Evolutionary conservation across 2,888 invertebrate genomes (phyloP).

Genomic region (Polymixis flavicincta): DNA sequence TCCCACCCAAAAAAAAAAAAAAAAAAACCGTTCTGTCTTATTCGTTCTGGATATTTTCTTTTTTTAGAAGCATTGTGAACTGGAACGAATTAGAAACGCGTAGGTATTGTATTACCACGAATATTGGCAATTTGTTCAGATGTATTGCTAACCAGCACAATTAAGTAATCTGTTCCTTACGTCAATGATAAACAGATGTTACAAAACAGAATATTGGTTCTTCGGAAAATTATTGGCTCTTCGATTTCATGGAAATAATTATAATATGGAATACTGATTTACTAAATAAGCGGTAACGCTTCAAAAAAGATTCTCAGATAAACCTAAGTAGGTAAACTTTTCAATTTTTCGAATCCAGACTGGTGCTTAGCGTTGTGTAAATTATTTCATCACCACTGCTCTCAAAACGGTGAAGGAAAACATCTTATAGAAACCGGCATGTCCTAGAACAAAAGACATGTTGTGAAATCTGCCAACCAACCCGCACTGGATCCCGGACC

Average conservation of each 20-base stretch:
- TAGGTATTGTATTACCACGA: conserved; percentile 19
- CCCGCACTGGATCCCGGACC: too few relatives aligned
- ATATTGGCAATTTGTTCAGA: conserved; percentile 12
- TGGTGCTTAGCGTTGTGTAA: too few relatives aligned
- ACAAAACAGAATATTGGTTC: conserved; percentile 22
- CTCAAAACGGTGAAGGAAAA: too few relatives aligned
- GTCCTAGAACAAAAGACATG: too few relatives aligned
- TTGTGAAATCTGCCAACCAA: too few relatives aligned
- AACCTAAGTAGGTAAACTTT: too few relatives aligned
- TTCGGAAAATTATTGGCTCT: conserved; percentile 26
- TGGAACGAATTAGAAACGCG: background rate
- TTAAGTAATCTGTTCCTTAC: conserved; percentile 34
- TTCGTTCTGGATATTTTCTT: too few relatives aligned
- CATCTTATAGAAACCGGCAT: too few relatives aligned
- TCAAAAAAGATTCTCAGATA: conserved; percentile 1
- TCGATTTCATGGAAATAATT: conserved; percentile 15
- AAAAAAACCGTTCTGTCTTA: too few relatives aligned
- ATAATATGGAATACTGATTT: background rate
- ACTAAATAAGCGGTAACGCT: background rate
- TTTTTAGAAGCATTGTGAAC: conserved; percentile 7
- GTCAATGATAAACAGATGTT: conserved; percentile 39
- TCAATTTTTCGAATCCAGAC: too few relatives aligned
- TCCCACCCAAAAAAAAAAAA: too few relatives aligned
- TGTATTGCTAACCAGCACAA: conserved; percentile 8
- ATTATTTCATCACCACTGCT: too few relatives aligned